phyloP scores from a whole-genome alignment of 2,888 invertebrate species.

The Atethmia centrago region DNA sequence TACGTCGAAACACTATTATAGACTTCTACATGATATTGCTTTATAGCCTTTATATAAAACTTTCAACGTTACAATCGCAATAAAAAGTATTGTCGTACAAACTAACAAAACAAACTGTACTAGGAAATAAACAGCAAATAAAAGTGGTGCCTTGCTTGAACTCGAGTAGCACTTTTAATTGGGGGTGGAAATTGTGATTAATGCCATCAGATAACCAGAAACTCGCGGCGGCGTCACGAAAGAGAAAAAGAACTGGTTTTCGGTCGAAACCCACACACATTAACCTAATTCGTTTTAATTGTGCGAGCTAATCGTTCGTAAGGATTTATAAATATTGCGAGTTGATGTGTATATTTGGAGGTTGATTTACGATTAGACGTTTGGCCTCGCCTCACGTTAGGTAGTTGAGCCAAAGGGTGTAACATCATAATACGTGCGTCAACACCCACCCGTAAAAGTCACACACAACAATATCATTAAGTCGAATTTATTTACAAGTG shows the following conservation, averaged over 20 bases:
- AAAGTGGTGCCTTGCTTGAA: constrained; percentile 72
- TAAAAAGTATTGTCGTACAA: constrained; percentile 84
- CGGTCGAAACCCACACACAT: constrained; percentile 86
- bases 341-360: constrained; percentile 74
- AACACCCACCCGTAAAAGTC: constrained; percentile 75
- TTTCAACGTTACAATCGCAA: constrained; percentile 77
- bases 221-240: constrained; percentile 80
- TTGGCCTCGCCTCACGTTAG: constrained; percentile 81
- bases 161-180: constrained; percentile 85
- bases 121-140: constrained; percentile 81
- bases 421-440: constrained; percentile 77
- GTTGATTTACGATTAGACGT: constrained; percentile 80
- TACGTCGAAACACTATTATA: constrained; percentile 27
- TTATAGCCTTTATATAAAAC: constrained; percentile 74
- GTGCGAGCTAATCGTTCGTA: constrained; percentile 87
- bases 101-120: constrained; percentile 79
- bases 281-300: constrained; percentile 90
- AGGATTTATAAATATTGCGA: constrained; percentile 79
- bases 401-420: constrained; percentile 68
- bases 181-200: constrained; percentile 90
- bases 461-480: constrained; percentile 69
- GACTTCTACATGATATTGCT: constrained; percentile 64
- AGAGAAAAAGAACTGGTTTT: constrained; percentile 78
- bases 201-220: constrained; percentile 87
- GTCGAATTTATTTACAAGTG: constrained; percentile 68